phyloP scores from a whole-genome alignment of 2,113 vertebrate species.

The Megaleporinus macrocephalus region DNA sequence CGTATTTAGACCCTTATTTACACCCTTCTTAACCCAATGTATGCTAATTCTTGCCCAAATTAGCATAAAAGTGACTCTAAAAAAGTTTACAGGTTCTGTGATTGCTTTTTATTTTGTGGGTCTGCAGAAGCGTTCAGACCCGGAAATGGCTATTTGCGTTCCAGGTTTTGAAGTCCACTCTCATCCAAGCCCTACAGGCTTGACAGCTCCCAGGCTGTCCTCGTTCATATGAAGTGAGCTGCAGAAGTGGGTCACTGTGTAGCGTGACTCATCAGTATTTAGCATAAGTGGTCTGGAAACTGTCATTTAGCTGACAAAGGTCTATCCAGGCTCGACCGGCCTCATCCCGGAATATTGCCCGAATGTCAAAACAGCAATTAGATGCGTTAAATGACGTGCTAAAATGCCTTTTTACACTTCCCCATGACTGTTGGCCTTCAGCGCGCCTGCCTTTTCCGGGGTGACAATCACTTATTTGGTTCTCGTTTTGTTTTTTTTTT shows the following conservation, averaged over 20 bases:
- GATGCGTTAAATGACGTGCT: constrained; percentile 17
- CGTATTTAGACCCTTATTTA: no score
- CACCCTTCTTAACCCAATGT: no score
- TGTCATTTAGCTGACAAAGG: constrained; percentile 29
- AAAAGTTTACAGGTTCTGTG: no score
- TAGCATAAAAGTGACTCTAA: no score
- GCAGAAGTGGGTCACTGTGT: constrained; percentile 17
- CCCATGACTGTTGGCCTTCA: constrained; percentile 20
- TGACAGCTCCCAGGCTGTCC: background rate
- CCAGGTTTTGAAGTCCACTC: background rate
- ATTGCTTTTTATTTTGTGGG: no score
- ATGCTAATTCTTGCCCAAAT: no score
- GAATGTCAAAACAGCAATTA: constrained; percentile 46
- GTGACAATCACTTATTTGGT: background rate
- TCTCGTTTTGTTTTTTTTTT: background rate
- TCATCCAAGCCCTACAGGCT: background rate
- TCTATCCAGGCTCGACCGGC: background rate
- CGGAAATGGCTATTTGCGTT: no score
- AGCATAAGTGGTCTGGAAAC: constrained; percentile 29
- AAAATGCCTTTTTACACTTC: constrained; percentile 23
- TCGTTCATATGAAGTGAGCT: background rate
- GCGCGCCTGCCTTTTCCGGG: background rate
- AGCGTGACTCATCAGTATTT: constrained; percentile 38
- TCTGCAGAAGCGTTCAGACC: no score
- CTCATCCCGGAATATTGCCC: background rate